A percentile compares a stretch with the other conserved stretches of the same genome.
Evolutionary conservation across 2,113 vertebrate species (phyloP).

Genomic region (Actenoides hombroni): DNA sequence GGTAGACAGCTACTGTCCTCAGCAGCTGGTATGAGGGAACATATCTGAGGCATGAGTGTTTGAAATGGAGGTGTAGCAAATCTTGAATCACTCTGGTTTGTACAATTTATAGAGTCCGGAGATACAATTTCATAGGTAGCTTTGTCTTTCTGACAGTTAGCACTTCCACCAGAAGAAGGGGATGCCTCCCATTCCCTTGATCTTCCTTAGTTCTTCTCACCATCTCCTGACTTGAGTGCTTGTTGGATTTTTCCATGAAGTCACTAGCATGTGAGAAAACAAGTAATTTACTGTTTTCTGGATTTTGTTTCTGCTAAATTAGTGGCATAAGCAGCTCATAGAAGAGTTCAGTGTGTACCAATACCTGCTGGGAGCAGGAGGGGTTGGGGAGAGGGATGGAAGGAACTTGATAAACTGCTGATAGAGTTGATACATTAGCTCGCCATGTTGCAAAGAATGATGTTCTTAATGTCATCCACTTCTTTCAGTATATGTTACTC

Average conservation of each 20-base stretch:
- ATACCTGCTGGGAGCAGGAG: not conserved
- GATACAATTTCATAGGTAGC: not conserved
- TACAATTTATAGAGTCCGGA: not conserved
- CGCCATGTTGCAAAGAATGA: not conserved
- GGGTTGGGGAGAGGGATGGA: rapidly evolving
- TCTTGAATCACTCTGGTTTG: not conserved
- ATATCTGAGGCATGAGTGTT: not conserved
- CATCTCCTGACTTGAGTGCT: not conserved
- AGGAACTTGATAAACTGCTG: not conserved
- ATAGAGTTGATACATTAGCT: not conserved
- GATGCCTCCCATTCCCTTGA: not conserved
- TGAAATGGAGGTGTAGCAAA: not conserved
- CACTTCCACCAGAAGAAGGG: not conserved
- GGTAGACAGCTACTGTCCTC: not conserved
- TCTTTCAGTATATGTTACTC: not conserved
- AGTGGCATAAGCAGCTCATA: not conserved
- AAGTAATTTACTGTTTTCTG: not conserved
- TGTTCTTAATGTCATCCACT: not conserved
- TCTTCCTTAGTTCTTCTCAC: not conserved
- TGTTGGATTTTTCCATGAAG: not conserved
- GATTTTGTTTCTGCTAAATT: not conserved
- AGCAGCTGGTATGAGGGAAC: not conserved
- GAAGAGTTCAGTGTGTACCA: not conserved
- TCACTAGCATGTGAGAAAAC: not conserved
- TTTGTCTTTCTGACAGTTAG: not conserved